Evolutionary conservation across 1,140 invertebrate species (phyloP), one percentile per base, ranked within the genome.

Genomic region (Pissodes strobi): DNA sequence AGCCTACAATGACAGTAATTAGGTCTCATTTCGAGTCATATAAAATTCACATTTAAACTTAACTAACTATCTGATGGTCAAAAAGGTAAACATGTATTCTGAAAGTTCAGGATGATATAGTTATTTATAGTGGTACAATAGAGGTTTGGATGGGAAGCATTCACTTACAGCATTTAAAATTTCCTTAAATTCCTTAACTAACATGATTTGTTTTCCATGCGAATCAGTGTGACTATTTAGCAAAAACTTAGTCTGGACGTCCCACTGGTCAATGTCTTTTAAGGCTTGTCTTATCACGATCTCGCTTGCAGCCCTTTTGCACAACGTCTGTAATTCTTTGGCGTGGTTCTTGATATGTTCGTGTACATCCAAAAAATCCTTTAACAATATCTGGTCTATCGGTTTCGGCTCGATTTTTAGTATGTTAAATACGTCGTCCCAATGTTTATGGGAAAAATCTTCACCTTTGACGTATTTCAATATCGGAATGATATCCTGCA

Each of bases 231-330:
- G 90, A 9, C 86, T 83, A 4, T 84, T 85, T 5, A 96, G 75
- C 18, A 85, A 79, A 68, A 97, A 89, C 41, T 86, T 84, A 0
- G 95, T 89, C 43, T 91, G 92, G 0, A 93, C 89, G 67, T 94
- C 95, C 97, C 97, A 99, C 60, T 94, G 82, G 75, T 99, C 97
- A 19, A 99, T 79, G 75, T 99, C 97, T 37, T 89, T 85, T 0
- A 99, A 80, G 0, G 96, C 95, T 79, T 97, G 94, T 8, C 95
- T 79, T 27, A 99, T 93, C 0, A 94, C 90, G 43, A 97, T 89
- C 81, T 99, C 97, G 22, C 93, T 94, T 30, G 90, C 83, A 10
- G 93, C 93, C 76, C 87, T 79, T 64, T 85, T 84, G 66, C 90
- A 90, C 71, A 95, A 80, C 53, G 89, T 86, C 87, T 94, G 93